Evolutionary conservation across 1,140 invertebrate species (phyloP), one percentile per base, ranked within the genome.

Genomic region (Chrysomallon squamiferum): DNA sequence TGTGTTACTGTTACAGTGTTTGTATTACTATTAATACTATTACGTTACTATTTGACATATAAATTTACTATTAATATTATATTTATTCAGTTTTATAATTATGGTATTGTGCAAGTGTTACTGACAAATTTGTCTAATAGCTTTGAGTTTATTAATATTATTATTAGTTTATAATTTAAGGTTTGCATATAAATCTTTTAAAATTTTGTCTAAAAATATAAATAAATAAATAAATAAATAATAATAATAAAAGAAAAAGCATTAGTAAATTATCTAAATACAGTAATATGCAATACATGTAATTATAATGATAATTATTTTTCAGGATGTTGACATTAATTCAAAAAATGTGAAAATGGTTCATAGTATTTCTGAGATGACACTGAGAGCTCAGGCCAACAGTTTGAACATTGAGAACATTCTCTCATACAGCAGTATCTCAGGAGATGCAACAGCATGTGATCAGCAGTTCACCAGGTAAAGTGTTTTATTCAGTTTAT

Each of bases 391-490:
- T 22, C 22, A 27, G 22, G 25, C 22, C n/a, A 27, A 30, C 25
- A 27, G 15, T 7, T 15, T 15, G 22, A 54, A 54, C 50, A 54
- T 30, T 0, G 73, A 80, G 27, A 84, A 84, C 69, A 67, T 72
- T 22, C 54, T 84, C 2, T 63, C 76, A 0, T 80, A 71, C 60
- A 83, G 78, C 66, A 82, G 78, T 65, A 81, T 82, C n/a, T 73
- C 72, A 30, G 79, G 82, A 18, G 84, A 85, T 72, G 72, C 75
- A 4, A 76, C 73, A 30, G 71, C 75, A 0, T 81, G 74, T 74
- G 82, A 84, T 68, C 81, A 84, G 58, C 83, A 84, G 64, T 85
- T 77, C 66, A 71, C 70, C 9, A 78, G 77, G 84, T 84, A 59
- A 41, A n/a, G n/a, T n/a, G n/a, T n/a, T n/a, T n/a, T n/a, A n/a